Base-by-base conservation (phyloP, 2,797 vertebrate species). In the Coregonus ussuriensis region DNA sequence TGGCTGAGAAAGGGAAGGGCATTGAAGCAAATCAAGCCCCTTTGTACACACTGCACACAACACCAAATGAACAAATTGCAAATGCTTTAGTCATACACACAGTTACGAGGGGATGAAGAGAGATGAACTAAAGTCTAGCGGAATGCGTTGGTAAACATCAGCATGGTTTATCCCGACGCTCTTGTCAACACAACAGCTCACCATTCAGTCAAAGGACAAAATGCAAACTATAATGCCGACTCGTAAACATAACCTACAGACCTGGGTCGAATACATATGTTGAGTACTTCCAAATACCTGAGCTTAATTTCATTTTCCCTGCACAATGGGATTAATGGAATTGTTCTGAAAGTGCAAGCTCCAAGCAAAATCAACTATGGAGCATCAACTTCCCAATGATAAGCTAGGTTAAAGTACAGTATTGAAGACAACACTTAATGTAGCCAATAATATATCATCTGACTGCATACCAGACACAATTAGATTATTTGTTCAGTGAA, bases 61-160 rank as follows among this genome's bases (percentile, higher is more conserved):
- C 88, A 80, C 87, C 87, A 91, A 91, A 93, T 91, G 83, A 91
- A 88, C 84, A 86, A 88, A 91, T 88, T 91, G 89, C 88, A 88
- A 89, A 91, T 87, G 85, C 14, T 89, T 88, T 84, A 89, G 88
- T 88, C 88, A 83, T 82, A 88, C 82, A 76, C 75, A 13, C 81
- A 76, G 81, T 83, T 63, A 72, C 52, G 54, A 51, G 81, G 72
- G 84, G 85, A 88, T 86, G 89, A 62, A 88, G 80, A 74, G 77
- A 90, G 88, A 92, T 91, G 91, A 91, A 25, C 59, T 47, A 47
- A 51, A 85, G 74, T 6, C 76, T 66, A 25, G 68, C 7, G 18
- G 35, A 35, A 53, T 68, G 65, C 41, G n/a, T 31, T 67, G 53
- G 86, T 86, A 92, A 91, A 92, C 88, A 92, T 91, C 91, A 90